phyloP scores from a whole-genome alignment of 2,113 vertebrate genomes.

The Dasyprocta punctata region DNA sequence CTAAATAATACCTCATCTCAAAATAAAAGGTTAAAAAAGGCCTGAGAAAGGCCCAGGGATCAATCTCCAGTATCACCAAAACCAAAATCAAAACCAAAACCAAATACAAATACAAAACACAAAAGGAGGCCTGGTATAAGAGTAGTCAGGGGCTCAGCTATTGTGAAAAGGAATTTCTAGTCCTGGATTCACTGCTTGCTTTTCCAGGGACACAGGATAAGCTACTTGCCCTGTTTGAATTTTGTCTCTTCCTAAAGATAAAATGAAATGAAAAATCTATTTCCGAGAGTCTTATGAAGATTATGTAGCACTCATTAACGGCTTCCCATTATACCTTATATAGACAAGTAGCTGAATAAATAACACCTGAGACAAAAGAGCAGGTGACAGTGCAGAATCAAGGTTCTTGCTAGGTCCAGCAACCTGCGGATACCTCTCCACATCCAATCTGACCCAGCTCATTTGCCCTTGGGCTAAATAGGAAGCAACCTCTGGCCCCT shows the following conservation, averaged over 20 bases:
- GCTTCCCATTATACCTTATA: background rate
- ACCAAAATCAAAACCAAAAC: background rate
- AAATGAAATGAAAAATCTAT: background rate
- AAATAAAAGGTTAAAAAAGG: background rate
- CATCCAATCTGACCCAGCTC: background rate
- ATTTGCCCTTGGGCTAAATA: background rate
- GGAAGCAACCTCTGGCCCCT: background rate
- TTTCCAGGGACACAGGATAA: background rate
- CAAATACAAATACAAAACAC: background rate
- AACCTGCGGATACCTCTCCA: background rate
- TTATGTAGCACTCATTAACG: background rate
- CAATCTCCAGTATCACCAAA: background rate
- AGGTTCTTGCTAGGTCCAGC: background rate
- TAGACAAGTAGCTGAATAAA: background rate
- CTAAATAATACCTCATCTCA: background rate
- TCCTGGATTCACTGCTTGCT: background rate
- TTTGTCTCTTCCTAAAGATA: background rate
- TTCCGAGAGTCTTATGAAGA: background rate
- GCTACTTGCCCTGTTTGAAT: background rate
- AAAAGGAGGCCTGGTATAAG: fast-evolving
- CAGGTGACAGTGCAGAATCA: background rate
- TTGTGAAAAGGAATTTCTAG: background rate
- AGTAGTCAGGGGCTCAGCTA: background rate
- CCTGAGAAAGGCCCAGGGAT: background rate
- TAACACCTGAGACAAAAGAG: background rate